These are phyloP conservation scores for Oegoconia quadripuncta DNA, from an alignment of 2,888 invertebrate genomes.

Conservation along the genomic window DNA sequence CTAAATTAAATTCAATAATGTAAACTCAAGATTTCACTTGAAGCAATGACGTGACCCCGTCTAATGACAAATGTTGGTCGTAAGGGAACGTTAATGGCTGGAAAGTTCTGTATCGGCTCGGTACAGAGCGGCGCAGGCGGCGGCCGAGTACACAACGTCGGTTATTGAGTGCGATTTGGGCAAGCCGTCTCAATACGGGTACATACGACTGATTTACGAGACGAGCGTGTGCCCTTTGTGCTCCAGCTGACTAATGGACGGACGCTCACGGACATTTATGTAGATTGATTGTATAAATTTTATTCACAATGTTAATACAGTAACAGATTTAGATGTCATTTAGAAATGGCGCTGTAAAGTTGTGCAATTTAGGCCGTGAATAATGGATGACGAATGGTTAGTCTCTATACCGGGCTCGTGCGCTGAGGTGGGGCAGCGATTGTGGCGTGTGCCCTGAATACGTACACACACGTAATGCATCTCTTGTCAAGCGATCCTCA, in stretches of 20 bases:
- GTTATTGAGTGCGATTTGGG: slow-evolving; percentile 74
- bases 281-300: slow-evolving; percentile 80
- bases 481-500: slow-evolving; percentile 27
- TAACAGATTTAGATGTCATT: slow-evolving; percentile 80
- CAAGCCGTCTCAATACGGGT: slow-evolving; percentile 70
- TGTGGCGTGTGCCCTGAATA: slow-evolving; percentile 45
- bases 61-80: slow-evolving; percentile 59
- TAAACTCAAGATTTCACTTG: slow-evolving; percentile 38
- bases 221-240: slow-evolving; percentile 78
- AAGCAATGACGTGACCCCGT: slow-evolving; percentile 41
- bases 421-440: slow-evolving; percentile 61
- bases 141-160: slow-evolving; percentile 32
- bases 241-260: slow-evolving; percentile 77
- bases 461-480: slow-evolving; percentile 26
- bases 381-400: slow-evolving; percentile 76
- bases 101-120: slow-evolving; percentile 47
- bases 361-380: slow-evolving; percentile 79
- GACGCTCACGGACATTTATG: slow-evolving; percentile 79
- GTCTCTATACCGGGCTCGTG: slow-evolving; percentile 65
- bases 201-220: slow-evolving; percentile 77
- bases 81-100: slow-evolving; percentile 70
- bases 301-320: slow-evolving; percentile 80
- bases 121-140: slow-evolving; percentile 22
- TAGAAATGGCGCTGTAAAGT: slow-evolving; percentile 79
- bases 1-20: slow-evolving; percentile 23